phyloP scores from a whole-genome alignment of 2,888 invertebrate genomes.

The Drosophila melanosoma region DNA sequence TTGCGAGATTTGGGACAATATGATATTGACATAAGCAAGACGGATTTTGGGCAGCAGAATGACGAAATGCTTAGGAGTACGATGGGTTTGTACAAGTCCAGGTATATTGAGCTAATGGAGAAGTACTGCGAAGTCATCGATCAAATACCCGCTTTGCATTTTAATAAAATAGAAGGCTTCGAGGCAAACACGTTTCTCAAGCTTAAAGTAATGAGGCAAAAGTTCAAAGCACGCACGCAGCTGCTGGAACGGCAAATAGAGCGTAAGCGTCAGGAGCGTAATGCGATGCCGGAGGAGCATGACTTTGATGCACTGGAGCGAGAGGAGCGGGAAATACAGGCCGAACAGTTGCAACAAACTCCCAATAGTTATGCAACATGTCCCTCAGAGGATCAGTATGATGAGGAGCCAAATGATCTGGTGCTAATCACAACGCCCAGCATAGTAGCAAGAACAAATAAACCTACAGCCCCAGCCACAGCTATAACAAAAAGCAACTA shows the following conservation, averaged over 20 bases:
- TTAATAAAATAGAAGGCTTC: slow-evolving; percentile 88
- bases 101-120: slow-evolving; percentile 88
- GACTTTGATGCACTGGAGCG: slow-evolving; percentile 73
- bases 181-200: slow-evolving; percentile 86
- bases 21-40: slow-evolving; percentile 60
- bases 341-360: slow-evolving; percentile 45
- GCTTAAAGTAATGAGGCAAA: slow-evolving; percentile 87
- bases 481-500: slow-evolving; percentile 20
- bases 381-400: slow-evolving; percentile 28
- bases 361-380: slow-evolving; percentile 23
- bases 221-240: slow-evolving; percentile 87
- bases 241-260: slow-evolving; percentile 82
- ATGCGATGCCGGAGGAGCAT: slow-evolving; percentile 11
- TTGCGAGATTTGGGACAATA: slow-evolving; percentile 76
- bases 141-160: slow-evolving; percentile 87
- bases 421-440: slow-evolving; percentile 22
- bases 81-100: slow-evolving; percentile 84
- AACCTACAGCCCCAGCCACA: slow-evolving; percentile 2
- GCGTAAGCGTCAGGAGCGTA: slow-evolving; percentile 68
- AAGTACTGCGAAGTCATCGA: slow-evolving; percentile 88
- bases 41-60: slow-evolving; percentile 62
- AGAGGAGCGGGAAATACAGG: slow-evolving; percentile 74
- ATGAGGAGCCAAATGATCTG: slow-evolving; percentile 45
- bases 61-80: slow-evolving; percentile 63
- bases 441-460: neutral